A percentile compares a stretch with the other conserved stretches of the same genome.
Conservation (phyloP, 2,113 vertebrate genomes). For the Azemiops feae region DNA sequence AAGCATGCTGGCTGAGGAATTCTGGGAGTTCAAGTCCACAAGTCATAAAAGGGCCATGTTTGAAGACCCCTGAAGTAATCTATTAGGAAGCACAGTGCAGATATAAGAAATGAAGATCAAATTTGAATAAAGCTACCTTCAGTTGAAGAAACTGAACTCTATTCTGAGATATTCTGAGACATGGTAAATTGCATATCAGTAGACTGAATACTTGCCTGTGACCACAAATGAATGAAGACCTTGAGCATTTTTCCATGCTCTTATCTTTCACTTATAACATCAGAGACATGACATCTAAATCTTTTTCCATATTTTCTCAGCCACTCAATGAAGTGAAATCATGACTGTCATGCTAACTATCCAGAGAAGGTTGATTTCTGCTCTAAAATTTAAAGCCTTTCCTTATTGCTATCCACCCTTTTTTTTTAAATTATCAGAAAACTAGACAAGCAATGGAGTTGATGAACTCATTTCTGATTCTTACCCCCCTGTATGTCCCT, state of each 20-base stretch:
- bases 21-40: no score
- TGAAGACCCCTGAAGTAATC: background rate
- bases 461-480: background rate
- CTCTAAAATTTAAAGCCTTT: background rate
- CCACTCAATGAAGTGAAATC: background rate
- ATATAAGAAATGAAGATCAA: background rate
- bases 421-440: background rate
- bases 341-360: background rate
- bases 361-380: background rate
- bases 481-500: background rate
- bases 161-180: background rate
- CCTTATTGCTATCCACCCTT: background rate
- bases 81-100: background rate
- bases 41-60: no score
- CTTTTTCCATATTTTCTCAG: background rate
- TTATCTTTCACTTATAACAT: background rate
- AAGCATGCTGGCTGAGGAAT: no score
- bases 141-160: background rate
- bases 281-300: background rate
- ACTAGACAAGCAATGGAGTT: background rate
- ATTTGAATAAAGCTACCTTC: background rate
- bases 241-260: background rate
- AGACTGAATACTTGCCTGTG: background rate
- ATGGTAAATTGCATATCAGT: background rate
- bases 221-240: background rate